These are phyloP conservation scores for Manacus vitellinus DNA, from an alignment of 2,113 vertebrate species.

Conservation along the genomic window DNA sequence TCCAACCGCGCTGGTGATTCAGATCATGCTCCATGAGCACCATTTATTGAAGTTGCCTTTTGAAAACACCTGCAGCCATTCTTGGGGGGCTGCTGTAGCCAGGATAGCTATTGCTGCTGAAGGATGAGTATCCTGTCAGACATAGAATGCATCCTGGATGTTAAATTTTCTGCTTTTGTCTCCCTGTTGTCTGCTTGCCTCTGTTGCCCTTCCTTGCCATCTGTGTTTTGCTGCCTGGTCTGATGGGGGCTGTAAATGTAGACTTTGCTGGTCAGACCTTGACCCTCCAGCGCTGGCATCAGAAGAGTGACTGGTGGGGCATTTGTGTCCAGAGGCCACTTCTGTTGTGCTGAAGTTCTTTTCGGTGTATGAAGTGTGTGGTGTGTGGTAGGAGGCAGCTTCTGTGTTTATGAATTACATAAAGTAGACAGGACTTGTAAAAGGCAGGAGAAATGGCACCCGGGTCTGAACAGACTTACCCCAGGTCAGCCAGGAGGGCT, in stretches of 20 bases:
- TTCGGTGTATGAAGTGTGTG: accelerated
- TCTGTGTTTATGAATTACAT: neutral
- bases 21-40: accelerated
- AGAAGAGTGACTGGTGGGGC: neutral
- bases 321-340: neutral
- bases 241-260: neutral
- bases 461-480: neutral
- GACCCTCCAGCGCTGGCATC: accelerated
- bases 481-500: neutral
- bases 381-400: neutral
- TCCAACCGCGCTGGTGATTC: neutral
- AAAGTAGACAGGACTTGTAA: neutral
- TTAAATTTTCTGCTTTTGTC: neutral
- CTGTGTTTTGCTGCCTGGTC: neutral
- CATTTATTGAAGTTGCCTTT: neutral
- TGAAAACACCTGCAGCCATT: neutral
- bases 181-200: neutral
- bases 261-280: neutral
- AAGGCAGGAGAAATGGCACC: neutral
- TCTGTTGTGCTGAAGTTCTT: neutral
- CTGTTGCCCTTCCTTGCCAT: neutral
- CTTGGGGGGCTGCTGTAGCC: neutral
- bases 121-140: neutral
- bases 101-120: neutral
- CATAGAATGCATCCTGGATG: neutral